Evolutionary conservation across 1,140 invertebrate species (phyloP), one percentile per base, ranked within the genome.

Genomic region (Drosophila melanogaster): DNA sequence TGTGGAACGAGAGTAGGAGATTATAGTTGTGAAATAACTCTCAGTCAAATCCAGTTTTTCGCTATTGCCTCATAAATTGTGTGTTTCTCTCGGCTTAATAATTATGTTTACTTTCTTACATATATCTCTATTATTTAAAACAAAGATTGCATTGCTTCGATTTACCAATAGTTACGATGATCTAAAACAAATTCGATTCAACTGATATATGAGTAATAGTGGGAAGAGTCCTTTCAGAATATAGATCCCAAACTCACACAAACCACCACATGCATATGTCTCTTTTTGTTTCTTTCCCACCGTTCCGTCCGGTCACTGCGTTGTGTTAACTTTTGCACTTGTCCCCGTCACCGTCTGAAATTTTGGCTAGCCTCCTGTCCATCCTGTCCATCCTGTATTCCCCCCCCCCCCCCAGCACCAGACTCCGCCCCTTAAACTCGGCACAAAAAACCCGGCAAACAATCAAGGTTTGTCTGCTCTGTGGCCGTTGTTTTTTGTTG

Each of bases 401-500:
- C 44, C 19, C 12, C 14, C 11, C 14, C 14, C 44, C 19, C 12
- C 14, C 11, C 54, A 15, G 5, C 57, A 10, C 22, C 47, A 33
- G 22, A 24, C 46, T 15, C 19, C 58, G 30, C 12, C 53, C 26
- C 46, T 15, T 15, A n/a, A 50, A 19, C 35, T 15, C 35, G 44
- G 26, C 40, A 78, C 40, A 78, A 60, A 55, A 80, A 51, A 53
- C 41, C 65, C 64, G 71, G 19, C 59, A 50, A 77, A 85, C 81
- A 85, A 85, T 85, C 81, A 86, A 69, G 77, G 76, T 76, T 87
- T 86, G 79, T 87, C 61, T 76, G 83, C 58, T 61, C 54, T 86
- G 81, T 77, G 76, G 60, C 60, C 73, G 72, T 57, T 69, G 50
- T 41, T 75, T 60, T 26, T 46, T 57, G 59, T 30, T 72, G 58